Percentiles rank a stretch among this genome's conserved stretches.
Conservation (phyloP, 2,113 vertebrate genomes). For the Myiagra hebetior region DNA sequence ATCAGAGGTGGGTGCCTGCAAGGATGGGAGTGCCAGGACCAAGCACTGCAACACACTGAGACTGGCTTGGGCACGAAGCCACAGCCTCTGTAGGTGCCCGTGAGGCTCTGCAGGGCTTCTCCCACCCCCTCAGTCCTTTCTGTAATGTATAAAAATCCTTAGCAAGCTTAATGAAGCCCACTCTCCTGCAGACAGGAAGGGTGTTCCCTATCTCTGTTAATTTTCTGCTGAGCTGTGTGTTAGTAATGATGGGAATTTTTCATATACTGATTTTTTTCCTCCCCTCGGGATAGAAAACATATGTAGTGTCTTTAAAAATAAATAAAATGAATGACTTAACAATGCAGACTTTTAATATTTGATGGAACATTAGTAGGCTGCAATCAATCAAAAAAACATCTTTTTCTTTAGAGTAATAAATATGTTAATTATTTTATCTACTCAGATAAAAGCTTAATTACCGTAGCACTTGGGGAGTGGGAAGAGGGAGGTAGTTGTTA, state of each 20-base stretch:
- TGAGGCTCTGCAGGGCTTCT: background rate
- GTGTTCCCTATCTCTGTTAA: background rate
- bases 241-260: conserved; percentile 15
- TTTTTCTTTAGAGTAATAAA: conserved; percentile 4
- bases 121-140: background rate
- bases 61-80: background rate
- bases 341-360: background rate
- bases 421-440: conserved; percentile 27
- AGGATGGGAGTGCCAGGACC: background rate
- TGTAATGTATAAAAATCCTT: background rate
- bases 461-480: background rate
- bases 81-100: background rate
- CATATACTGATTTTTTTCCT: background rate
- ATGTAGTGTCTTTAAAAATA: conserved; percentile 11
- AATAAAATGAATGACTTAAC: background rate
- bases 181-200: background rate
- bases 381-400: conserved; percentile 1
- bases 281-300: background rate
- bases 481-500: background rate
- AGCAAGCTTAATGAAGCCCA: background rate
- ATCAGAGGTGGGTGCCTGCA: fast-evolving
- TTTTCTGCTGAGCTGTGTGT: conserved; percentile 19
- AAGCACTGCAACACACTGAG: background rate
- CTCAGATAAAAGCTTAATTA: conserved; percentile 25
- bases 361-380: background rate